Conservation (phyloP, 2,888 invertebrate genomes). For the Drosophila paracracens region DNA sequence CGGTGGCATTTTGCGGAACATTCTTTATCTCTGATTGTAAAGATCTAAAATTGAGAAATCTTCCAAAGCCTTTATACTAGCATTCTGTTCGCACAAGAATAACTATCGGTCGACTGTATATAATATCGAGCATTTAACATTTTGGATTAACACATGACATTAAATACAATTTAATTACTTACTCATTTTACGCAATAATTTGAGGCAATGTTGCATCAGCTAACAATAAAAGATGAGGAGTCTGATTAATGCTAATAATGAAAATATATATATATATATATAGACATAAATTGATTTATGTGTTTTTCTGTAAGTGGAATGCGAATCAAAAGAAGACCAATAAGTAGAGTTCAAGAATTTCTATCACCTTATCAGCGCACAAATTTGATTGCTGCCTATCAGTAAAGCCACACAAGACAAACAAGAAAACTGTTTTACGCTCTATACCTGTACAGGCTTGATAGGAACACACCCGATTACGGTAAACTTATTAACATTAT, state of each 20-base stretch:
- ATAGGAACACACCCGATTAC: conserved; percentile 48
- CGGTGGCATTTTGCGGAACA: background rate
- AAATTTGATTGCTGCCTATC: conserved; percentile 48
- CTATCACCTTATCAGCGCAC: conserved; percentile 43
- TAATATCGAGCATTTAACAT: background rate
- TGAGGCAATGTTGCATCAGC: background rate
- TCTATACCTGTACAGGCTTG: conserved; percentile 32
- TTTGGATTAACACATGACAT: background rate
- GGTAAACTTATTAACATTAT: conserved; percentile 31
- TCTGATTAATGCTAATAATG: background rate
- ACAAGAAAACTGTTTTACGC: conserved; percentile 53
- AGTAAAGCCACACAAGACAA: conserved; percentile 34
- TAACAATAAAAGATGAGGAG: background rate
- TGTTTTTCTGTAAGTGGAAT: conserved; percentile 1
- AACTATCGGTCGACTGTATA: background rate
- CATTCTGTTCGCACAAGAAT: background rate
- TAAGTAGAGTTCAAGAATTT: conserved; percentile 33
- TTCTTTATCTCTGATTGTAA: background rate
- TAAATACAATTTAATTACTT: background rate
- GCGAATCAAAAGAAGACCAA: background rate
- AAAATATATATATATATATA: background rate
- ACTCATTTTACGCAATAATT: background rate
- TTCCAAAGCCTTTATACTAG: background rate
- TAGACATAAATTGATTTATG: background rate
- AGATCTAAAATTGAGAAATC: background rate